Base-by-base conservation (phyloP, 2,113 vertebrate genomes). In the Ancistrus triradiatus region DNA sequence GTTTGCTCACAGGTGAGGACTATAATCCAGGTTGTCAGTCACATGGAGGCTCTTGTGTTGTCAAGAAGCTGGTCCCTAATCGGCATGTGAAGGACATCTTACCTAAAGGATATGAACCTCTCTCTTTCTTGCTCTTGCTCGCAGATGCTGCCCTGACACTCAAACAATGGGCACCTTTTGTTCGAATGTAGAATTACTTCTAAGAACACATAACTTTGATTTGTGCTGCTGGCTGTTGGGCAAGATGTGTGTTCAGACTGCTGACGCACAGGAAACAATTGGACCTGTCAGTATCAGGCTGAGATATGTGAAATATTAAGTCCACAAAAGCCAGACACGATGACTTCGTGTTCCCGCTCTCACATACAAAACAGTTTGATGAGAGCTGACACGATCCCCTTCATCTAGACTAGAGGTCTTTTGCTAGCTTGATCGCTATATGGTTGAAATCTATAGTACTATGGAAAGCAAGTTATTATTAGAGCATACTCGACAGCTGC, bases 11-110 rank as follows among this genome's bases (percentile, higher is more conserved):
- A 68, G 31, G 37, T 53, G 59, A 68, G 51, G 40, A 63, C 49
- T 57, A 46, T 27, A 48, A 58, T 68, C 24, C 52, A 19, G 46
- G 18, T 47, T 73, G 70, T 58, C 65, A 57, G 40, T 72, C 63
- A 62, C 17, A 43, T 31, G 35, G 50, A 62, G 50, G 38, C 59
- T 52, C 38, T 24, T 21, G 17, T n/a, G 37, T 21, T 62, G n/a
- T 37, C 4, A 8, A 37, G 35, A 13, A 38, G 25, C 15, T 14
- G 19, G 9, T 3, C 33, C 11, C n/a, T 24, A 40, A 42, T 24
- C 21, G 40, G 35, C 18, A n/a, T n/a, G n/a, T n/a, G n/a, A n/a
- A n/a, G n/a, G n/a, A n/a, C n/a, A n/a, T n/a, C n/a, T n/a, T n/a
- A n/a, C n/a, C n/a, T n/a, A n/a, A n/a, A n/a, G n/a, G n/a, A n/a